Percentiles rank a stretch among this genome's conserved stretches.
phyloP scores from a whole-genome alignment of 1,140 invertebrate species.

The Eueides isabella region DNA sequence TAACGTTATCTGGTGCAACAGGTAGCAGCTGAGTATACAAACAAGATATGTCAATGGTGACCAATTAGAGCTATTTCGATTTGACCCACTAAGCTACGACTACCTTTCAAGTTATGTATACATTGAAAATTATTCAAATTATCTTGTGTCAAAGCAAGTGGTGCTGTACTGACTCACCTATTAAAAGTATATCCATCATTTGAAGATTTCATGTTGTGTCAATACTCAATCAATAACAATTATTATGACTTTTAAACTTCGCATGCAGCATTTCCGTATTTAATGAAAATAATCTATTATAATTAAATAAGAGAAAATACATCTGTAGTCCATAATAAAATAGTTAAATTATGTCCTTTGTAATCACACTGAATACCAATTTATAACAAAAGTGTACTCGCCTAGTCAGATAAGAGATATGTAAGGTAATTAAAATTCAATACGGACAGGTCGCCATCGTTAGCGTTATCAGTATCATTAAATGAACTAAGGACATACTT shows the following conservation, averaged over 20 bases:
- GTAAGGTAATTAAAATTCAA: conserved; percentile 20
- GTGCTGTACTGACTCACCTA: background rate
- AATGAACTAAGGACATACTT: conserved; percentile 16
- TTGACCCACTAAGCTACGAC: conserved; percentile 27
- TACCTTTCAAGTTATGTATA: background rate
- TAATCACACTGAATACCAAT: background rate
- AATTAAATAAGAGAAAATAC: background rate
- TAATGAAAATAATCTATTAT: too few relatives aligned
- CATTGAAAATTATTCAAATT: background rate
- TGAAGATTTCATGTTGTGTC: background rate
- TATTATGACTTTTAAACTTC: too few relatives aligned
- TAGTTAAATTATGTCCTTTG: background rate
- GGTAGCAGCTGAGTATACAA: conserved; percentile 14
- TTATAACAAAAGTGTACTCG: conserved; percentile 6
- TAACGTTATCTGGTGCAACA: conserved; percentile 16
- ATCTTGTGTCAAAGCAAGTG: background rate
- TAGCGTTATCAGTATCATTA: conserved; percentile 20
- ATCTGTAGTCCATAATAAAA: background rate
- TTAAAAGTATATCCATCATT: background rate
- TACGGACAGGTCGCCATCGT: conserved; percentile 18
- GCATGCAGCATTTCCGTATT: too few relatives aligned
- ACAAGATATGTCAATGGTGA: conserved; percentile 23
- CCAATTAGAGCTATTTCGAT: conserved; percentile 29
- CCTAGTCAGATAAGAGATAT: background rate
- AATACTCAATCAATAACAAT: too few relatives aligned